Evolutionary conservation across 64 coral and sea anemone genomes (phyloP).

Genomic region (Stichodactyla helianthus): DNA sequence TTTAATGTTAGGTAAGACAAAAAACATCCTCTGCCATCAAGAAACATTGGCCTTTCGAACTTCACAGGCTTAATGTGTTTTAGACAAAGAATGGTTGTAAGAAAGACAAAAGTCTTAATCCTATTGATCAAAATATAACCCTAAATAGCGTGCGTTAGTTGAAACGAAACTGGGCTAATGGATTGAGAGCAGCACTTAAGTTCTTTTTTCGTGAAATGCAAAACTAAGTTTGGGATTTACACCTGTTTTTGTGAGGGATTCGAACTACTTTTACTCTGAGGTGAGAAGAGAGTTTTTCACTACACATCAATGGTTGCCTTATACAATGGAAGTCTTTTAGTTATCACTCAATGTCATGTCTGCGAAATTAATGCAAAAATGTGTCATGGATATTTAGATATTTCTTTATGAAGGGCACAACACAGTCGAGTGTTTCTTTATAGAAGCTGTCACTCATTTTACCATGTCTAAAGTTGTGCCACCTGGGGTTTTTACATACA

Average conservation of each 20-base stretch:
- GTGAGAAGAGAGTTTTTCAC: not conserved
- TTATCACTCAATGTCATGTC: no score
- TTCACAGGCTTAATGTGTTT: not conserved
- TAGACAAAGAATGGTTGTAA: not conserved
- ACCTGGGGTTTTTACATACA: no score
- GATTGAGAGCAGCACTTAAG: not conserved
- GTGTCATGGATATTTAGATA: no score
- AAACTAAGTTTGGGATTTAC: not conserved
- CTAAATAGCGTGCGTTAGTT: not conserved
- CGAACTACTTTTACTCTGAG: not conserved
- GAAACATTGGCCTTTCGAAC: not conserved
- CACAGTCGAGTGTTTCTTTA: no score
- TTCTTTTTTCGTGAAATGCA: not conserved
- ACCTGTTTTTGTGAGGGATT: not conserved
- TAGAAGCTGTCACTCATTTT: no score
- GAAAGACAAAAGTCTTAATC: not conserved
- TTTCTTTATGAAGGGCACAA: no score
- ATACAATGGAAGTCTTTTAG: not conserved
- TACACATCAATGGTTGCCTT: not conserved
- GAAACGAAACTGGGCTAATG: not conserved
- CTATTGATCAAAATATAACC: not conserved
- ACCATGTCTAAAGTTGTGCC: no score
- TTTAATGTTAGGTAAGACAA: not conserved
- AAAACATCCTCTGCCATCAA: not conserved
- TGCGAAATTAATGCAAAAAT: no score